Evolutionary conservation across 1,140 invertebrate species (phyloP).

Genomic region (Sitobion miscanthi): DNA sequence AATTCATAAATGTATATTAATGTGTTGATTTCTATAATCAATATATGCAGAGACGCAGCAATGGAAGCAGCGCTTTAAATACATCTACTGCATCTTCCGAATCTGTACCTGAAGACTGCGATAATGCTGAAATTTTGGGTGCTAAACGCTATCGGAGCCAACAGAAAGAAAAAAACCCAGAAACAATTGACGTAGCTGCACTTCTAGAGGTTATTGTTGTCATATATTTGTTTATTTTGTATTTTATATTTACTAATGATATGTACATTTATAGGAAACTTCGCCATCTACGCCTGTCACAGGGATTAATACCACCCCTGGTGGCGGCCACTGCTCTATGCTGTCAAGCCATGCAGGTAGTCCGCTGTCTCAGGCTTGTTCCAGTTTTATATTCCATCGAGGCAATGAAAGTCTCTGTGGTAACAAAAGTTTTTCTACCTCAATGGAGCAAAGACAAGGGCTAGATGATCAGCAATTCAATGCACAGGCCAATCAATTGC

Average conservation of each 20-base stretch:
- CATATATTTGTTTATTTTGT: not conserved
- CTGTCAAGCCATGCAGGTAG: not conserved
- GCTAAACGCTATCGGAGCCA: not conserved
- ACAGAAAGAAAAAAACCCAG: not conserved
- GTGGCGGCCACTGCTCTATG: not conserved
- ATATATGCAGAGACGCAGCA: not conserved
- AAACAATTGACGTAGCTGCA: not conserved
- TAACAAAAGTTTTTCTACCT: not conserved
- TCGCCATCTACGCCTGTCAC: not conserved
- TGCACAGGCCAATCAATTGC: not conserved
- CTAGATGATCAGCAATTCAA: not conserved
- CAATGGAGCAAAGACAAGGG: not conserved
- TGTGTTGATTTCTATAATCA: not conserved
- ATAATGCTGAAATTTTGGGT: not conserved
- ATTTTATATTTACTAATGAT: too few species aligned
- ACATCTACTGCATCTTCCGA: constrained; percentile 1
- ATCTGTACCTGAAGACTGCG: not conserved
- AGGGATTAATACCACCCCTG: not conserved
- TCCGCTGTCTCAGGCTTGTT: not conserved
- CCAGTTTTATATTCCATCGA: not conserved
- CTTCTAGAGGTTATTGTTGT: not conserved
- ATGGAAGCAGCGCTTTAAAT: constrained; percentile 5
- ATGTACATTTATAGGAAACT: not conserved
- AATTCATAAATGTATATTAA: not conserved
- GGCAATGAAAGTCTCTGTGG: not conserved